Percentiles rank a stretch among this genome's conserved stretches.
These are phyloP conservation scores for Halocynthia roretzi DNA, from an alignment of 23 tunicate species.

Conservation along the genomic window DNA sequence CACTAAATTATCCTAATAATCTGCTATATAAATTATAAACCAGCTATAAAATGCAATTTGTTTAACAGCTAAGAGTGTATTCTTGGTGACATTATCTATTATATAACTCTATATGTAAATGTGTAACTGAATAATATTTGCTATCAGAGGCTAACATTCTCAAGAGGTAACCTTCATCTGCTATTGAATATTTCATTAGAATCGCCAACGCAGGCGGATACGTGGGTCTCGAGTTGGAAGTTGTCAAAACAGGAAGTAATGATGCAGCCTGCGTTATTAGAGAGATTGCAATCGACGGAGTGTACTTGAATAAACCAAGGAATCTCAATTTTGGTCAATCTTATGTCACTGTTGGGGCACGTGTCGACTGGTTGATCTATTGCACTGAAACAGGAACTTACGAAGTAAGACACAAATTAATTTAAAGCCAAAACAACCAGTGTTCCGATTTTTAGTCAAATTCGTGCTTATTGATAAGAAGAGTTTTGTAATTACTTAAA, in stretches of 20 bases:
- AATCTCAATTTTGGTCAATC: neutral
- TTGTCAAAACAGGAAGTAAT: neutral
- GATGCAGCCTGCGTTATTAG: neutral
- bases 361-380: slow-evolving; percentile 4
- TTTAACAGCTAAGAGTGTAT: no score
- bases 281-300: slow-evolving; percentile 6
- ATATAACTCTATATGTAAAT: no score
- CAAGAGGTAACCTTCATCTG: no score
- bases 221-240: neutral
- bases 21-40: no score
- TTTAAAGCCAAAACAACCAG: neutral
- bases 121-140: no score
- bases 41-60: no score
- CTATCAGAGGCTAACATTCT: no score
- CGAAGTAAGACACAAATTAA: neutral
- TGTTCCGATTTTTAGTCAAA: neutral
- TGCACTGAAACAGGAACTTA: neutral
- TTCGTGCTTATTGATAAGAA: neutral
- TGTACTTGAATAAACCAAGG: neutral
- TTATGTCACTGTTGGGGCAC: slow-evolving; percentile 1
- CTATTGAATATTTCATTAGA: slow-evolving; percentile 2
- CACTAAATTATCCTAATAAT: no score
- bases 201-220: neutral
- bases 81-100: no score
- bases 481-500: no score